phyloP scores from a whole-genome alignment of 2,113 vertebrate genomes.

The Synchiropus splendidus region DNA sequence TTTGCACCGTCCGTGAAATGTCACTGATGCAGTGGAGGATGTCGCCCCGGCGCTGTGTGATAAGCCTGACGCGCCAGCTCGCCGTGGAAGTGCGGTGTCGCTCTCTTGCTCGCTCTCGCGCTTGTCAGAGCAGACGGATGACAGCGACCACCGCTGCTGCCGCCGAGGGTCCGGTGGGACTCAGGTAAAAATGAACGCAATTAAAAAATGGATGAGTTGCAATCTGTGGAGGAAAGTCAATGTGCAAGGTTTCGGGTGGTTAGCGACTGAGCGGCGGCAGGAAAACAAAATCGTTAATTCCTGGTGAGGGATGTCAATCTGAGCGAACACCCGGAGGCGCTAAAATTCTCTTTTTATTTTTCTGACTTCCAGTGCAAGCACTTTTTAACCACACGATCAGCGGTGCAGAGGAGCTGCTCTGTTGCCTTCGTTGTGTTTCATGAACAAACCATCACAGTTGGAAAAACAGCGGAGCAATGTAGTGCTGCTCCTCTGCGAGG shows the following conservation, averaged over 20 bases:
- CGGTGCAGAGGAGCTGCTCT: too few species aligned
- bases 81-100: slow-evolving; percentile 34
- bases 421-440: too few species aligned
- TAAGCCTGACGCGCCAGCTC: slow-evolving; percentile 72
- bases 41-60: slow-evolving; percentile 73
- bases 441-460: too few species aligned
- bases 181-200: slow-evolving; percentile 68
- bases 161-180: slow-evolving; percentile 56
- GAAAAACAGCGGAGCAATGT: too few species aligned
- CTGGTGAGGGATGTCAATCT: slow-evolving; percentile 46
- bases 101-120: too few species aligned
- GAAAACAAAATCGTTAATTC: slow-evolving; percentile 54
- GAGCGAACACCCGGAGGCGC: slow-evolving; percentile 17
- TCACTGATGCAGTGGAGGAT: slow-evolving; percentile 78
- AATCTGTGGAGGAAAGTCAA: slow-evolving; percentile 65
- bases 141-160: slow-evolving; percentile 64
- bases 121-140: slow-evolving; percentile 72
- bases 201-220: slow-evolving; percentile 75
- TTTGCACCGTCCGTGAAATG: slow-evolving; percentile 78
- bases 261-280: slow-evolving; percentile 48
- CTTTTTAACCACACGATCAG: not conserved
- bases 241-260: slow-evolving; percentile 64
- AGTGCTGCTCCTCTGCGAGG: too few species aligned
- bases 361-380: not conserved
- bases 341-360: slow-evolving; percentile 3